Conservation (phyloP, 2,113 vertebrate species). For the Oriolus oriolus region DNA sequence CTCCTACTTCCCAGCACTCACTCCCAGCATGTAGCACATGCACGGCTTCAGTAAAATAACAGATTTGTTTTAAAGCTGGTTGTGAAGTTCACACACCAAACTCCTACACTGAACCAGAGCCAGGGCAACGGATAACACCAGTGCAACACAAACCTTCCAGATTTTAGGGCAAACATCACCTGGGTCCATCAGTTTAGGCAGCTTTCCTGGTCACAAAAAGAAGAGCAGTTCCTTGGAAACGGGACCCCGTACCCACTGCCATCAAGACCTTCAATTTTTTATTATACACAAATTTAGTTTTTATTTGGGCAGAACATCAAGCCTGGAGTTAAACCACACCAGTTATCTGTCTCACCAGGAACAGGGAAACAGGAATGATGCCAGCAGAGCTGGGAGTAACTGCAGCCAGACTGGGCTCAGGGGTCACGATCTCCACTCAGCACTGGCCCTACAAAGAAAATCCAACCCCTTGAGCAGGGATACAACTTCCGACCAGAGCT, state of each 20-base stretch:
- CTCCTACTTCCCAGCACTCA: not conserved
- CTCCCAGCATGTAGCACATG: not conserved
- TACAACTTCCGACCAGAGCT: accelerated
- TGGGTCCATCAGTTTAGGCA: not conserved
- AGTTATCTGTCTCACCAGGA: not conserved
- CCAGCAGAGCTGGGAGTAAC: not conserved
- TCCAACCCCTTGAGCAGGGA: not conserved
- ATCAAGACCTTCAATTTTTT: not conserved
- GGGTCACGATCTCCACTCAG: not conserved
- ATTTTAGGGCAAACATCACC: not conserved
- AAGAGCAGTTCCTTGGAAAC: not conserved
- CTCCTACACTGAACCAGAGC: not conserved
- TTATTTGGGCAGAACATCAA: not conserved
- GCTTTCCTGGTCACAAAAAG: not conserved
- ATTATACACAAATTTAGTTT: not conserved
- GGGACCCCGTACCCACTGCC: not conserved
- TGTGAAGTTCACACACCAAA: not conserved
- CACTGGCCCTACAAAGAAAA: not conserved
- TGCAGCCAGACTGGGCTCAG: not conserved
- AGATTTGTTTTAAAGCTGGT: not conserved
- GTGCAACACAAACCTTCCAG: not conserved
- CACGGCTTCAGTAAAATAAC: not conserved
- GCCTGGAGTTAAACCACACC: not conserved
- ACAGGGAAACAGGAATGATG: not conserved
- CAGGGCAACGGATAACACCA: too few relatives aligned